Conservation (phyloP, 2,113 vertebrate genomes). For the Apus apus region DNA sequence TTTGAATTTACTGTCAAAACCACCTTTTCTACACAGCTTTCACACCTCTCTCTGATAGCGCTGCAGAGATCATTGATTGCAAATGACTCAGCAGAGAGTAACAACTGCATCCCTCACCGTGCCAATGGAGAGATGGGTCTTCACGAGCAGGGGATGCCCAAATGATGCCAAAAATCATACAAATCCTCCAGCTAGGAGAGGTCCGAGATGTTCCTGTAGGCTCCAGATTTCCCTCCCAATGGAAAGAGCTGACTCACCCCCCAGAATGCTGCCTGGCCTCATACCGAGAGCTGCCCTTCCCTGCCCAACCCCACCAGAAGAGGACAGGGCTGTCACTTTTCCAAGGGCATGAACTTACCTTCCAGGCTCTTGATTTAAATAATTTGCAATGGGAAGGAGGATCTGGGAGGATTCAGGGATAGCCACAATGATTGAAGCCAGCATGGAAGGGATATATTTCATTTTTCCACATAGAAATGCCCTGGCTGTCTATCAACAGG, state of each 20-base stretch:
- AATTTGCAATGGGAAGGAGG: background rate
- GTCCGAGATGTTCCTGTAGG: background rate
- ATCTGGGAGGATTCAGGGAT: accelerated
- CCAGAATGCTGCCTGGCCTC: accelerated
- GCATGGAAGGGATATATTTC: background rate
- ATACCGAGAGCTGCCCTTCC: background rate
- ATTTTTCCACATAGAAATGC: background rate
- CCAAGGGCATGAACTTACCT: background rate
- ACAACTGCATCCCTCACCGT: background rate
- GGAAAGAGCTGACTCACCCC: background rate
- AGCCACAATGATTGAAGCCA: background rate
- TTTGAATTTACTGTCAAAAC: background rate
- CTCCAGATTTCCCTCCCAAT: background rate
- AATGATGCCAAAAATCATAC: background rate
- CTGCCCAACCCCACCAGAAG: background rate
- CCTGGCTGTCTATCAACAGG: too few relatives aligned
- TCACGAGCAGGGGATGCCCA: background rate
- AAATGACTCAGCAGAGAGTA: background rate
- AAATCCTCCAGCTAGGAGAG: background rate
- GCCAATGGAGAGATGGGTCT: background rate
- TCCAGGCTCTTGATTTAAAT: background rate
- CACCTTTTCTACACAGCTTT: background rate
- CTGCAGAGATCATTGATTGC: background rate
- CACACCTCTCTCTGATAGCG: background rate
- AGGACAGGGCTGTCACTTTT: background rate